Conservation (phyloP, 2,888 invertebrate genomes). For the Sepioteuthis lessoniana region DNA sequence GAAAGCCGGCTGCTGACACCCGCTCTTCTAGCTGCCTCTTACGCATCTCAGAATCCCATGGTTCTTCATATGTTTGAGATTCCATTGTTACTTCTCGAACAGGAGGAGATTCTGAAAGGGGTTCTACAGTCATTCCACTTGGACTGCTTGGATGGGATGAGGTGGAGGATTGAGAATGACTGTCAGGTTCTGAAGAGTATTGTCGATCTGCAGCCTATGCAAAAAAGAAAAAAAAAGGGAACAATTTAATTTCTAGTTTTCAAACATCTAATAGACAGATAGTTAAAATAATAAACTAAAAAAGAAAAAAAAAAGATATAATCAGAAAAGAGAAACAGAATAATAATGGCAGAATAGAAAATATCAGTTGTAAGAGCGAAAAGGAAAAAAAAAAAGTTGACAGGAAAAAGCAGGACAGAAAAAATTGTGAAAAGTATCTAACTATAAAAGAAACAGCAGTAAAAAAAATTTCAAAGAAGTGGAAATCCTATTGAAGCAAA, state of each 20-base stretch:
- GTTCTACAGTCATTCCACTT: constrained; percentile 34
- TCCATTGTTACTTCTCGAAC: constrained; percentile 36
- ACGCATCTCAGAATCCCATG: constrained; percentile 67
- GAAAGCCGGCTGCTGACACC: constrained; percentile 57
- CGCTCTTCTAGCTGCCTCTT: constrained; percentile 68
- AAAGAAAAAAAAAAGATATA: not conserved
- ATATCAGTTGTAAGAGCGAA: not conserved
- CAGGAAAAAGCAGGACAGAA: not conserved
- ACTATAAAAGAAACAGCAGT: no score
- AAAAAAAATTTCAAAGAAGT: not conserved
- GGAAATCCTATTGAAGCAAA: not conserved
- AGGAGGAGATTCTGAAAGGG: constrained; percentile 35
- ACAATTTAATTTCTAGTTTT: not conserved
- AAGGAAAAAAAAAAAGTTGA: no score
- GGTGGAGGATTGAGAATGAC: constrained; percentile 48
- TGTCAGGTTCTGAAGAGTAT: constrained; percentile 46
- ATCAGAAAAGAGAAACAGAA: not conserved
- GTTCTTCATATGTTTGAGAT: constrained; percentile 63
- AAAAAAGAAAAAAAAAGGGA: not conserved
- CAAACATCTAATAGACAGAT: not conserved
- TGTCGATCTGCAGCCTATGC: constrained; percentile 39
- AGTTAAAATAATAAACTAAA: not conserved
- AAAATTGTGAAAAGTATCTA: not conserved
- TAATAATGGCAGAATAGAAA: not conserved
- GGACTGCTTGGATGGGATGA: constrained; percentile 48